Evolutionary conservation across 2,888 invertebrate genomes (phyloP), one percentile per base, ranked within the genome.

Genomic region (Pinctada fucata): DNA sequence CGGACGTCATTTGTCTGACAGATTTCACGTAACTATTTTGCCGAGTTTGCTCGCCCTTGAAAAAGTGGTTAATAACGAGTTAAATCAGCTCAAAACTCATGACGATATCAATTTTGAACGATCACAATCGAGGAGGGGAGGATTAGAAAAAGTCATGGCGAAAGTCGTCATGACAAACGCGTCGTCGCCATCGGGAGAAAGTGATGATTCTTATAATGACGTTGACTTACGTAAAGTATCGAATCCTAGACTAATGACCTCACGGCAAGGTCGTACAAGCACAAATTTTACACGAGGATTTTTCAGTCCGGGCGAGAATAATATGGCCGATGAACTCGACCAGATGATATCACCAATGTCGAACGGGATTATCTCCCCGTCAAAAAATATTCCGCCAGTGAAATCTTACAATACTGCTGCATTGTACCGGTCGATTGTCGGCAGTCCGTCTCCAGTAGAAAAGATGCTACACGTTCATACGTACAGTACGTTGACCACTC

Each of bases 41-140:
- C 88, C 91, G 13, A 90, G 89, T 78, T 73, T 91, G 13, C 82
- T 88, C n/a, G 78, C 88, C 10, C 76, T 91, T 16, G 90, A 91
- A 72, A 85, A 87, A 69, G 89, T 88, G 8, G 66, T 85, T 5
- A 85, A 86, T 49, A 91, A 89, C 81, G 90, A 91, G 75, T 50
- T 88, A n/a, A 88, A 86, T 47, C 84, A 82, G 16, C 76, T 89
- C 13, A 80, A 85, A 66, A 66, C 78, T 2, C 80, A 86, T 52
- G 90, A 89, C 82, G 89, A 91, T n/a, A 77, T 90, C 6, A 86
- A 89, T 1, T 88, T 88, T 82, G 85, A 87, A 65, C 80, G 91
- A n/a, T 78, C 84, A 5, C 86, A 88, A 79, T 81, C 87, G 45
- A 83, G 88, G 13, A 84, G 88, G 72, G 91, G 91, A 45, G 88